Evolutionary conservation across 2,797 vertebrate species (phyloP).

Genomic region (Otus scops): DNA sequence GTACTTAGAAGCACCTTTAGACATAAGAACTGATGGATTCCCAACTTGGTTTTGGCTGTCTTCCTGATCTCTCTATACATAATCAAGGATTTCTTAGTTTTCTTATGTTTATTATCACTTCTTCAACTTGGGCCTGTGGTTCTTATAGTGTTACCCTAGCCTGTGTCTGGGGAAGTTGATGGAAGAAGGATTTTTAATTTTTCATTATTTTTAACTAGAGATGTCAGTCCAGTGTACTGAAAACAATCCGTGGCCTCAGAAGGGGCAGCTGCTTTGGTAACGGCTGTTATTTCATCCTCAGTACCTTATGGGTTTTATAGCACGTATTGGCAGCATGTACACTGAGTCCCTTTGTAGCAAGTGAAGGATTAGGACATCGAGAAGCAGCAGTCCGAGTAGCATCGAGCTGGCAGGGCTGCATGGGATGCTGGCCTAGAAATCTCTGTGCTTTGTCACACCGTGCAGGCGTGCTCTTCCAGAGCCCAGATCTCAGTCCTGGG

Average conservation of each 20-base stretch:
- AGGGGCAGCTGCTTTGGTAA: not conserved
- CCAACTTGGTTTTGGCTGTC: not conserved
- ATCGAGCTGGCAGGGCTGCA: rapidly evolving
- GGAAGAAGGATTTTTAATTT: not conserved
- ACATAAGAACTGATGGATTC: not conserved
- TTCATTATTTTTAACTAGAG: not conserved
- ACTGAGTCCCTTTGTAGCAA: not conserved
- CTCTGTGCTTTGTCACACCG: not conserved
- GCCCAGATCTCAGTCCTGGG: not conserved
- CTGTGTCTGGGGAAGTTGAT: not conserved
- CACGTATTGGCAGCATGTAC: not conserved
- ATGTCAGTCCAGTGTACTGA: not conserved
- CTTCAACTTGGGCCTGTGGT: not conserved
- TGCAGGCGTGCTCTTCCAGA: not conserved
- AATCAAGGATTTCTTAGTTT: not conserved
- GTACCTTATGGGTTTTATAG: not conserved
- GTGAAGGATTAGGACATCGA: not conserved
- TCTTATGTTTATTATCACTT: not conserved
- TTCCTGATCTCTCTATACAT: not conserved
- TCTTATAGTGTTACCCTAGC: not conserved
- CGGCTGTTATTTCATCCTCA: not conserved
- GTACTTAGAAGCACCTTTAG: not conserved
- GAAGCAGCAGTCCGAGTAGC: rapidly evolving
- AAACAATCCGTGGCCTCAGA: not conserved
- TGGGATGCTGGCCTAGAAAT: not conserved